Base-by-base conservation (phyloP, 1,140 invertebrate genomes). In the Dysdera silvatica region DNA sequence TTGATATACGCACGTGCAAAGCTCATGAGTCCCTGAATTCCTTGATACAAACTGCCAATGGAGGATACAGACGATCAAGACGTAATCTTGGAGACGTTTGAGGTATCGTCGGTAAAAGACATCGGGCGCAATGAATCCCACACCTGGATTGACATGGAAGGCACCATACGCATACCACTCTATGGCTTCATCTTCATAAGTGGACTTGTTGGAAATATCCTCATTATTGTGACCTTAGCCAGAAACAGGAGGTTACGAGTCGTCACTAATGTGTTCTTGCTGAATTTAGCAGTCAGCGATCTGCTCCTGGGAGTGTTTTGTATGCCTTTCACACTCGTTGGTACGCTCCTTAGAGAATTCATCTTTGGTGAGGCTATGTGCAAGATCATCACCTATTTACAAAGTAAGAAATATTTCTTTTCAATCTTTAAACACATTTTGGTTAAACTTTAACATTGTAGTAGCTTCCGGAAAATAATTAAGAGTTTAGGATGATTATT, bases 241-340 rank as follows among this genome's bases (percentile, higher is more conserved):
- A 71, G 75, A 67, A 77, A 78, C 68, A 71, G 72, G 54, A 64
- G 73, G 24, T 76, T 79, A 74, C 52, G 77, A 31, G 77, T 76
- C 2, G 74, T 78, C 26, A 79, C 77, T 12, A 79, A 79, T 60
- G 74, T 78, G 37, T 77, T 79, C 41, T 69, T 78, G 14, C 63
- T 78, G 28, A 78, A 78, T 66, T 65, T 78, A 83, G 87, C 87
- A 8, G 80, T 89, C 45, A 85, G 86, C 8, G 89, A 91, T 75
- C 82, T 92, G 49, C 75, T 92, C 4, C 78, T 91, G 32, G 87
- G 88, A 4, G 86, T 91, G 0, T 86, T 92, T 70, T 91, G 89
- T 70, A 85, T 92, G 79, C 89, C 89, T 0, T 89, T 93, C 67
- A 92, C 89, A 0, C 77, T 93, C 12, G 83, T 91, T 4, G 89